Percentiles rank a stretch among this genome's conserved stretches.
Evolutionary conservation across 2,797 vertebrate genomes (phyloP).

Genomic region (Micrastur ruficollis): DNA sequence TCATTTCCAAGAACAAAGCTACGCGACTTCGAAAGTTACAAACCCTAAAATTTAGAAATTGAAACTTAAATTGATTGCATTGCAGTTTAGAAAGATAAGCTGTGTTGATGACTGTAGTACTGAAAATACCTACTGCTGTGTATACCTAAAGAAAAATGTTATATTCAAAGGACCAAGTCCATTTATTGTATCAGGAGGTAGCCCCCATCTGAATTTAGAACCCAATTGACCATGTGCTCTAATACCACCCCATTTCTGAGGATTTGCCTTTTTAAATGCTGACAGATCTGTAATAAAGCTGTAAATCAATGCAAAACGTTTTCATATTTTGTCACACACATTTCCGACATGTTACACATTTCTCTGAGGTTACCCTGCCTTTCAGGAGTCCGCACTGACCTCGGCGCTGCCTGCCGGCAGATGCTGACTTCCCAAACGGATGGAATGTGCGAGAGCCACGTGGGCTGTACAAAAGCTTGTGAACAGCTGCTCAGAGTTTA

Average conservation of each 20-base stretch:
- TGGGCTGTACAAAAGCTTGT: neutral
- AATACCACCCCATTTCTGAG: neutral
- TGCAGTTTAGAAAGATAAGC: neutral
- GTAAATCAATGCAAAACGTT: neutral
- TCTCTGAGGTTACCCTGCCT: neutral
- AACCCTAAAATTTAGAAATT: neutral
- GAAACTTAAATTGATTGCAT: neutral
- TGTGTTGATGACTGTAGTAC: neutral
- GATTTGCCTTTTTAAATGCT: neutral
- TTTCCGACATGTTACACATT: neutral
- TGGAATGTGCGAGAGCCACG: accelerated
- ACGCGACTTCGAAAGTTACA: neutral
- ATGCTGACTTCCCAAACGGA: neutral
- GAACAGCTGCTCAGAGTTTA: neutral
- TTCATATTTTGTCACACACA: neutral
- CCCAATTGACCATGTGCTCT: neutral
- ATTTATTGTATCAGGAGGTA: neutral
- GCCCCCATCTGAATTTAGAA: neutral
- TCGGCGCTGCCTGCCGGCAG: accelerated
- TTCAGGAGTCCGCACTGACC: accelerated
- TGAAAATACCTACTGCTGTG: neutral
- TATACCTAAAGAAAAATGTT: neutral
- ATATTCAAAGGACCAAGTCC: neutral
- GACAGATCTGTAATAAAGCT: neutral
- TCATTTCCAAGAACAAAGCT: neutral